phyloP scores from a whole-genome alignment of 53 echinoderm and acorn worm genomes.

The Pentamera pediparva region DNA sequence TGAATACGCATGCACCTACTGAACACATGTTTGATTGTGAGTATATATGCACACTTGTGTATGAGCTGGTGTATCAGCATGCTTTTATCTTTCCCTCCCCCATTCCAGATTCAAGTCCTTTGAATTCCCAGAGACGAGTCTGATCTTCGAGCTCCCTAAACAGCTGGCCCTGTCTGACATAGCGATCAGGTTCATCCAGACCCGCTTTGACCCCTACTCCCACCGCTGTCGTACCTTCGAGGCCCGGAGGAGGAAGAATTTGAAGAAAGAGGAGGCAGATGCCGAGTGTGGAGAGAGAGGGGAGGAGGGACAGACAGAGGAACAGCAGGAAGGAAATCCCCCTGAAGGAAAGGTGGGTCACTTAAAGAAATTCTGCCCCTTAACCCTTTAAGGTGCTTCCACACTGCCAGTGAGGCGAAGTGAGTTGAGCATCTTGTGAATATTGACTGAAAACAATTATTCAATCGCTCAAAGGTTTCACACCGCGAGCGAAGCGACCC shows the following conservation, averaged over 20 bases:
- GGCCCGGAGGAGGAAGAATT: slow-evolving; percentile 61
- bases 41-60: no score
- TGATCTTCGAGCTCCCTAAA: slow-evolving; percentile 87
- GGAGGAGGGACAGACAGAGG: slow-evolving; percentile 26
- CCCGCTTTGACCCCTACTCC: slow-evolving; percentile 78
- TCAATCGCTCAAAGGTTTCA: no score
- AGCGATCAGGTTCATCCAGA: slow-evolving; percentile 68
- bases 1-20: no score
- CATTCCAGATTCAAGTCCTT: slow-evolving; percentile 69
- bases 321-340: slow-evolving; percentile 8
- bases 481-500: no score
- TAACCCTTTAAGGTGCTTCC: no score
- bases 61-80: background rate
- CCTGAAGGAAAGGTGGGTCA: background rate
- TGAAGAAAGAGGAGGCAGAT: background rate
- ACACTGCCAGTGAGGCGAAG: no score
- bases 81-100: background rate
- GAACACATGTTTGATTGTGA: no score
- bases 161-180: slow-evolving; percentile 86
- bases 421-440: no score
- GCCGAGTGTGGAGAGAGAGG: slow-evolving; percentile 27
- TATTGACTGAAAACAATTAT: no score
- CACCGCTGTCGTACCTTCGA: slow-evolving; percentile 79
- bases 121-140: slow-evolving; percentile 70
- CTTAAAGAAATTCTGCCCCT: no score